Percentiles rank a stretch among this genome's conserved stretches.
Conservation (phyloP, 2,113 vertebrate genomes). For the Pelobates fuscus region DNA sequence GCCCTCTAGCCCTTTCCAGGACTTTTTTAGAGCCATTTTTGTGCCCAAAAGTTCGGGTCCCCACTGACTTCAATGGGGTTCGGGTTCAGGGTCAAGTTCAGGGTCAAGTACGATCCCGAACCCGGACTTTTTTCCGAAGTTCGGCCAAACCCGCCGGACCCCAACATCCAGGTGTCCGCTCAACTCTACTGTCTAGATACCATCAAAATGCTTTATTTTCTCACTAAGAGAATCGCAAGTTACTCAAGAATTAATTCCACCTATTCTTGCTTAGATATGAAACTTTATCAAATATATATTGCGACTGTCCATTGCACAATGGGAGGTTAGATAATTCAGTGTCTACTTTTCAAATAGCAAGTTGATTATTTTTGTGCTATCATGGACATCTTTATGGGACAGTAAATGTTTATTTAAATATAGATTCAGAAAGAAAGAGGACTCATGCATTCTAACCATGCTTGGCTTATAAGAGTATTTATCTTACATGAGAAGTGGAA, state of each 20-base stretch:
- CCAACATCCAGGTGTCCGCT: too few species aligned
- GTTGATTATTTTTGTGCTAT: not conserved
- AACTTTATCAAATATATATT: slow-evolving; percentile 42
- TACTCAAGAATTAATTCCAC: slow-evolving; percentile 31
- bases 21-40: too few species aligned
- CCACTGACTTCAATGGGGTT: too few species aligned
- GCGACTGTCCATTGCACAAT: slow-evolving; percentile 1
- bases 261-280: slow-evolving; percentile 14
- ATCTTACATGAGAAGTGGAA: slow-evolving; percentile 2
- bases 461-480: not conserved
- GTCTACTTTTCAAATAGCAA: slow-evolving; percentile 22
- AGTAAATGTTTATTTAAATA: slow-evolving; percentile 26
- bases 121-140: too few species aligned
- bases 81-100: too few species aligned
- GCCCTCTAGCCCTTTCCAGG: too few species aligned
- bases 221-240: slow-evolving; percentile 21
- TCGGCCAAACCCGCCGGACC: too few species aligned
- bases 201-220: slow-evolving; percentile 51
- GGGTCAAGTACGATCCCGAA: too few species aligned
- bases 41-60: too few species aligned
- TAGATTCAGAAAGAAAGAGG: slow-evolving; percentile 7
- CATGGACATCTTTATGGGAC: not conserved
- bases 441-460: slow-evolving; percentile 1
- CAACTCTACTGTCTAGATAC: too few species aligned
- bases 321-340: slow-evolving; percentile 34